Base-by-base conservation (phyloP, 2,888 invertebrate species). In the Drosophila neotestacea region DNA sequence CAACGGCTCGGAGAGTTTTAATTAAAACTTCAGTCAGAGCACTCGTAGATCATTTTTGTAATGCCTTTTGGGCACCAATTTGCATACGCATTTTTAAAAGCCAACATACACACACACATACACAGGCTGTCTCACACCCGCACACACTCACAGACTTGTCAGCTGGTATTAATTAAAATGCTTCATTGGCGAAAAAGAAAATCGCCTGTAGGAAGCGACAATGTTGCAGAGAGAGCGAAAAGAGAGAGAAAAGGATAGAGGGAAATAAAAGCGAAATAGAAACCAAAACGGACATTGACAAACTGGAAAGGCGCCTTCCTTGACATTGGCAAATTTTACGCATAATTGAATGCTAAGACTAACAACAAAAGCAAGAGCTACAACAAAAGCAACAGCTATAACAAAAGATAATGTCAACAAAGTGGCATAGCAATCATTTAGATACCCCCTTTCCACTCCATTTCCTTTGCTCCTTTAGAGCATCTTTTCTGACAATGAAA, bases 151-250 rank as follows among this genome's bases (percentile, higher is more conserved):
- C 16, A 50, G 30, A 34, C 34, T 47, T 72, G 65, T 56, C 66
- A 61, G 55, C 65, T 70, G 62, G 41, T 44, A 67, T 79, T 82
- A 77, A 77, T 71, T 77, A 69, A 81, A 81, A 74, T 66, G 60
- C 41, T 74, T 41, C 62, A 64, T 48, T 74, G 54, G 44, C 54
- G 48, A 55, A 62, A 69, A 64, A 58, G 46, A 60, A 58, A 58
- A 48, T 50, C n/a, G 64, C 68, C 60, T 56, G 7, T n/a, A 30
- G 44, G 44, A 36, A 34, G 22, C 36, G 63, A 38, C n/a, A 48
- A 38, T 62, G 39, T 42, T 48, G 41, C 16, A 22, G 22, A 50
- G 52, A 51, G 38, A 46, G 9, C 9, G 44, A n/a, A 6, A 39
- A 39, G 36, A 7, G 32, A 30, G 30, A 30, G 30, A 42, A 42